Evolutionary conservation across 2,888 invertebrate species (phyloP).

Genomic region (Cerceris ruficornis): DNA sequence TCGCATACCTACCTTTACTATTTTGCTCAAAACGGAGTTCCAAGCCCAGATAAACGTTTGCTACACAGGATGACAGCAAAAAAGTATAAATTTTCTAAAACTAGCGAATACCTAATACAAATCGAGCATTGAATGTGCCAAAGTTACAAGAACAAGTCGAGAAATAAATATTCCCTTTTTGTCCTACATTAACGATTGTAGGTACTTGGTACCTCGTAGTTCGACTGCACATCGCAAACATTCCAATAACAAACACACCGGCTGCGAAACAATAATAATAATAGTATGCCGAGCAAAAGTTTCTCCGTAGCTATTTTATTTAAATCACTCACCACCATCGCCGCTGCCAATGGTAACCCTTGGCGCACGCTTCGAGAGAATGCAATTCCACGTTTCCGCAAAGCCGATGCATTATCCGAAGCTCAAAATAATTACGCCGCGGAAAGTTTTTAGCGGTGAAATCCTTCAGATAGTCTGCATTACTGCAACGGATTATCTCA

Average conservation of each 20-base stretch:
- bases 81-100: no score
- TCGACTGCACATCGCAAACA: neutral
- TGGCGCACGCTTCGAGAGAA: conserved; percentile 40
- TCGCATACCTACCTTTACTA: no score
- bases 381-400: conserved; percentile 50
- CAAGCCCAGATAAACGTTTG: no score
- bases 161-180: no score
- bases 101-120: no score
- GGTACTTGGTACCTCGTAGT: no score
- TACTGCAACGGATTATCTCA: conserved; percentile 38
- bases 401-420: conserved; percentile 44
- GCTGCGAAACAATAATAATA: conserved; percentile 22
- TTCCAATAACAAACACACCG: conserved; percentile 28
- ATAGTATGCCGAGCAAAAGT: conserved; percentile 38
- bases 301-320: conserved; percentile 46
- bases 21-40: no score
- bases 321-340: neutral
- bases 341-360: neutral
- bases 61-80: no score
- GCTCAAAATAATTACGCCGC: conserved; percentile 31
- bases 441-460: conserved; percentile 39
- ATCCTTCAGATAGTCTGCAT: conserved; percentile 48
- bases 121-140: no score
- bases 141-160: no score
- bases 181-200: no score